These are phyloP conservation scores for Aldabrachelys gigantea DNA, from an alignment of 2,113 vertebrate species.

Conservation along the genomic window DNA sequence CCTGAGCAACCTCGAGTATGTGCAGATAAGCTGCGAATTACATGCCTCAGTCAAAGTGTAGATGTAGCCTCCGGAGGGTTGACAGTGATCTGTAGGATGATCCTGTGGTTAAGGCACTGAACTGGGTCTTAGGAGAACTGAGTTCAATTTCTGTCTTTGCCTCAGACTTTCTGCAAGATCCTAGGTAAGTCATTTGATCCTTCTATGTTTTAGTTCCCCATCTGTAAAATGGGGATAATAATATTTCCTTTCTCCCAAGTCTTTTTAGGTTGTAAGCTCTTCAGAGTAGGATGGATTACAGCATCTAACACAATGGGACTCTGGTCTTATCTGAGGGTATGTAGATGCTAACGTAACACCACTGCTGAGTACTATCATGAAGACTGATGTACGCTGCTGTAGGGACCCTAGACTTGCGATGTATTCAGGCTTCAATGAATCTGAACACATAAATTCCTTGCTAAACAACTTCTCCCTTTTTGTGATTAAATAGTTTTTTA, in stretches of 20 bases:
- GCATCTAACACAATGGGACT: neutral
- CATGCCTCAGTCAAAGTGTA: neutral
- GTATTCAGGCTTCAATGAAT: neutral
- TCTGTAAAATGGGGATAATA: neutral
- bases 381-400: neutral
- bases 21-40: neutral
- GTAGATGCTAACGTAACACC: neutral
- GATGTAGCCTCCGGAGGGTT: neutral
- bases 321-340: neutral
- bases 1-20: neutral
- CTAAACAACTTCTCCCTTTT: neutral
- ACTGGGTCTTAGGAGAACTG: neutral
- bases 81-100: constrained; percentile 9
- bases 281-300: neutral
- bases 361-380: neutral
- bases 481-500: neutral
- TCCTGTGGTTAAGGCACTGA: constrained; percentile 18
- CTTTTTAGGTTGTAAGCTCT: neutral
- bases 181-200: neutral
- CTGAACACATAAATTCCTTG: neutral
- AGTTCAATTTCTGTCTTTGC: constrained; percentile 8
- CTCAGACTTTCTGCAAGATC: neutral
- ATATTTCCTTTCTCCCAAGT: neutral
- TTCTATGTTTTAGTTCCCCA: neutral
- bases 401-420: neutral